Base-by-base conservation (phyloP, 1,140 invertebrate genomes). In the Heterodera carotae region DNA sequence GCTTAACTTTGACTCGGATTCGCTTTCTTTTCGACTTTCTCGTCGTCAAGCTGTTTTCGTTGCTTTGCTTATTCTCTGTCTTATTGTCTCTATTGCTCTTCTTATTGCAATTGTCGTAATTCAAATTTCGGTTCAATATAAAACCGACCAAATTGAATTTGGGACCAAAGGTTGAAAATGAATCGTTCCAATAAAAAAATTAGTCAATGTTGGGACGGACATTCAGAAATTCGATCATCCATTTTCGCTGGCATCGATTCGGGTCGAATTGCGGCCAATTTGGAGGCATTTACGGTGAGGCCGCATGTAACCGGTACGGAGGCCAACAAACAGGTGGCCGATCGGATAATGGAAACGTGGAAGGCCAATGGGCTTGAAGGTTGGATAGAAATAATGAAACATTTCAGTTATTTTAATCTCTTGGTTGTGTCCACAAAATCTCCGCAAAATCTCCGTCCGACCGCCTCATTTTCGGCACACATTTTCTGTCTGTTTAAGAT, bases 261-360 rank as follows among this genome's bases (percentile, higher is more conserved):
- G 62, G 29, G 22, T 34, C 8, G 22, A 29, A 66, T 66, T 29
- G 62, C 62, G 8, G 62, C 62, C 62, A 66, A 66, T 33, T 34
- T 66, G 62, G 29, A 34, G 29, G 33, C 33, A 15, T 29, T 66
- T 12, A 31, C 62, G n/a, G 62, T 12, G 33, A 34, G 31, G 33
- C 62, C 62, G 29, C 62, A 66, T 22, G 25, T 5, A 3, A n/a
- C 62, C 0, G 62, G 85, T 22, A 88, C 81, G 5, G 48, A 80
- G 25, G 85, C 77, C 7, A 86, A 86, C 69, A 73, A 78, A 33
- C 59, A 79, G 43, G 83, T 86, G 7, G 85, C 86, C 25, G 76
- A 86, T 6, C 83, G 76, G 22, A 87, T 86, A 73, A 72, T 69
- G 4, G 71, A 78, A 15, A 75, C 76, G n/a, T 88, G 83, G 81